These are phyloP conservation scores for Aspidiotus destructor DNA, from an alignment of 2,888 invertebrate genomes.

Conservation along the genomic window DNA sequence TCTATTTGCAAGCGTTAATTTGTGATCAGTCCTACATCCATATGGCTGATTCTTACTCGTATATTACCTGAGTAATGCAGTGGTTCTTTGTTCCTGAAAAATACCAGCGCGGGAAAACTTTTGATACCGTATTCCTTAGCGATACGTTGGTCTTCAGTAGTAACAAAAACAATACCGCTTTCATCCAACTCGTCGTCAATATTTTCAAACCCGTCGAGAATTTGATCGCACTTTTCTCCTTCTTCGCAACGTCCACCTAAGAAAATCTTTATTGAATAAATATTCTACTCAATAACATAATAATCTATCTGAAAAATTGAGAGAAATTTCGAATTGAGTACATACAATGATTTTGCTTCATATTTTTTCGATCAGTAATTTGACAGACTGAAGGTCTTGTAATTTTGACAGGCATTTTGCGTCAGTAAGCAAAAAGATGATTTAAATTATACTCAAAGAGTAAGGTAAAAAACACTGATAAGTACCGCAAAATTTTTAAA, in stretches of 20 bases:
- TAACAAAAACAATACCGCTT: constrained; percentile 85
- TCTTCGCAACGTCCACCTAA: constrained; percentile 73
- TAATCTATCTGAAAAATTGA: too few relatives aligned
- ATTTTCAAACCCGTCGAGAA: constrained; percentile 75
- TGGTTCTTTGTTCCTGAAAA: constrained; percentile 86
- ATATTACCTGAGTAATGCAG: constrained; percentile 58
- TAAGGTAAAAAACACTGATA: too few relatives aligned
- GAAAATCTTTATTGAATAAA: constrained; percentile 10
- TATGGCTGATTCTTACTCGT: too few relatives aligned
- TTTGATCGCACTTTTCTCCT: constrained; percentile 75
- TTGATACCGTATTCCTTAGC: constrained; percentile 80
- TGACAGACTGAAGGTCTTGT: too few relatives aligned
- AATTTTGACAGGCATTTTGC: too few relatives aligned
- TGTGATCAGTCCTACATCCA: not conserved
- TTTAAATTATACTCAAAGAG: too few relatives aligned
- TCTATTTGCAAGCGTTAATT: not conserved
- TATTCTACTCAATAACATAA: not conserved
- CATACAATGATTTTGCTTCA: too few relatives aligned
- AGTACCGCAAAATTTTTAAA: too few relatives aligned
- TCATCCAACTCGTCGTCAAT: constrained; percentile 89
- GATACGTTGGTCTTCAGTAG: constrained; percentile 70
- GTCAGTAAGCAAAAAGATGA: too few relatives aligned
- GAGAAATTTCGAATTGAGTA: too few relatives aligned
- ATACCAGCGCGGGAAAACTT: constrained; percentile 71
- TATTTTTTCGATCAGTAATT: too few relatives aligned